These are phyloP conservation scores for Caenorhabditis becei DNA, from an alignment of 2,888 invertebrate species.

Conservation along the genomic window DNA sequence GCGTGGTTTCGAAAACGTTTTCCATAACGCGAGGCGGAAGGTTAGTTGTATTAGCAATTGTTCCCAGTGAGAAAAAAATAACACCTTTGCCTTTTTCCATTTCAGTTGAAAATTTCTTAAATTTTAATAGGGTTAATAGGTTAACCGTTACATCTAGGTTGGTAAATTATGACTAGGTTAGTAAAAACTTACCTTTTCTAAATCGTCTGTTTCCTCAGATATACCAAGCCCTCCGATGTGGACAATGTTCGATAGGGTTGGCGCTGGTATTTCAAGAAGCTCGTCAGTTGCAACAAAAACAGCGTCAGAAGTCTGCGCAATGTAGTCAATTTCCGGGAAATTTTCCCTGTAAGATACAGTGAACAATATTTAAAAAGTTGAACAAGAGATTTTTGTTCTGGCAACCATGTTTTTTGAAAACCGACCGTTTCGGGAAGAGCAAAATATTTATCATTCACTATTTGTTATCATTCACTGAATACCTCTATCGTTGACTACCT, in stretches of 20 bases:
- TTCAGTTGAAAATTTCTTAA: slow-evolving; percentile 55
- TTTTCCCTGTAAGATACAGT: slow-evolving; percentile 46
- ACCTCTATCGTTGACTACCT: too few species aligned
- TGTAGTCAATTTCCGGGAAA: slow-evolving; percentile 64
- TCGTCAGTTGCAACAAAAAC: slow-evolving; percentile 74
- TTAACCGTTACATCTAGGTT: too few species aligned
- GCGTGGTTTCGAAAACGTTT: slow-evolving; percentile 64
- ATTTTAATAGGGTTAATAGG: too few species aligned
- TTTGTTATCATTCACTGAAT: too few species aligned
- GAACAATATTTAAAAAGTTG: too few species aligned
- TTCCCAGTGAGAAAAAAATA: slow-evolving; percentile 71
- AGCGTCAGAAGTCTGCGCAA: slow-evolving; percentile 68
- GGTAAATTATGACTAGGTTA: too few species aligned
- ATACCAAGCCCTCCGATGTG: slow-evolving; percentile 72
- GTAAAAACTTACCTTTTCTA: slow-evolving; percentile 42
- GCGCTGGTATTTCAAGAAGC: slow-evolving; percentile 70
- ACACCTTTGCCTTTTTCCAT: slow-evolving; percentile 68
- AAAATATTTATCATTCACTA: too few species aligned
- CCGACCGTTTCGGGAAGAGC: too few species aligned
- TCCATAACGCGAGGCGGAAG: slow-evolving; percentile 65
- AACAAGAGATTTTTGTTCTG: neutral
- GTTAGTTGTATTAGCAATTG: slow-evolving; percentile 68
- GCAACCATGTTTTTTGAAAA: too few species aligned
- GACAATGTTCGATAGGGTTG: slow-evolving; percentile 68
- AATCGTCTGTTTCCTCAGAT: neutral